Percentiles rank a stretch among this genome's conserved stretches.
These are phyloP conservation scores for Sycophila sp. DNA, from an alignment of 1,140 invertebrate species.

Conservation along the genomic window DNA sequence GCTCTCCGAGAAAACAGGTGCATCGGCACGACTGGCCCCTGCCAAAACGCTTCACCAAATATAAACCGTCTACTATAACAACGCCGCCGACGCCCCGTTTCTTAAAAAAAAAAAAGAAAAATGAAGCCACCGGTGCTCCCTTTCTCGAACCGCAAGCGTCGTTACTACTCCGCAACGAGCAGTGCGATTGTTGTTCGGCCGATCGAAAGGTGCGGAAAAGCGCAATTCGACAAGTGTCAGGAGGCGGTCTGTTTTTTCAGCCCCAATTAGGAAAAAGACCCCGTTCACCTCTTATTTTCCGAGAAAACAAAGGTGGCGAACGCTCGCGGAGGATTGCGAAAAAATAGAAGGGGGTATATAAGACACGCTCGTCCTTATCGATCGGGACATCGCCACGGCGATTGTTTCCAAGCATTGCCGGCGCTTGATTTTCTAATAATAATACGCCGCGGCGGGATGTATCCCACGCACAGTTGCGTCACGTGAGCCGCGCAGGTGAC, in stretches of 20 bases:
- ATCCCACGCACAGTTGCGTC: conserved; percentile 26
- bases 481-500: conserved; percentile 21
- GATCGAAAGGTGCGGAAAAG: no score
- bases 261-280: conserved; percentile 30
- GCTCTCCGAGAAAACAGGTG: conserved; percentile 31
- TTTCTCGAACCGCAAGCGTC: conserved; percentile 19
- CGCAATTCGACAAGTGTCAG: no score
- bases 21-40: not conserved
- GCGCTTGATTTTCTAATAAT: conserved; percentile 34
- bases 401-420: conserved; percentile 23
- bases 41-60: conserved; percentile 26
- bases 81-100: not conserved
- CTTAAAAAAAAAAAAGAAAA: no score
- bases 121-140: not conserved
- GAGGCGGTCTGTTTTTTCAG: conserved; percentile 28
- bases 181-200: conserved; percentile 15
- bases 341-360: not conserved
- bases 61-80: conserved; percentile 27
- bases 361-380: not conserved
- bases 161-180: not conserved
- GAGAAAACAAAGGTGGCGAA: not conserved
- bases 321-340: not conserved
- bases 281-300: not conserved
- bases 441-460: conserved; percentile 1
- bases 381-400: conserved; percentile 25